Base-by-base conservation (phyloP, 2,113 vertebrate species). In the Ceyx melanurus region DNA sequence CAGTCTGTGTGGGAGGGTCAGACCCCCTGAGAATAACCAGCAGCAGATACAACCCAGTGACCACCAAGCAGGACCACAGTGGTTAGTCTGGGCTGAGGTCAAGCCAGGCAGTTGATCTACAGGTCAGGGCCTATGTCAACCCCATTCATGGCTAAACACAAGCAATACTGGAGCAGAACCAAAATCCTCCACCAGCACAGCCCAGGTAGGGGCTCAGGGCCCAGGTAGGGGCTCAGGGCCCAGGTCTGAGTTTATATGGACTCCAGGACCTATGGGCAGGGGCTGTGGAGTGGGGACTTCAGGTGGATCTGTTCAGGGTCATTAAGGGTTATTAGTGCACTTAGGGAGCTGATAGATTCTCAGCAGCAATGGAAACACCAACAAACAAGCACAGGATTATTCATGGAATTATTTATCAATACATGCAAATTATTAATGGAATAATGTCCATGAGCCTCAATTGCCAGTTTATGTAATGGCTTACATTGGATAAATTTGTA, bases 201-300 rank as follows among this genome's bases (percentile, higher is more conserved):
- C 11, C 9, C 15, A 43, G 3, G 7, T 0, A 9, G 5, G 1
- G 8, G 0, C 10, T 60, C 9, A 12, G 11, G 1, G 2, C 3
- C 23, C n/a, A 61, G 42, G 46, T 42, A 9, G 5, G 1, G 8
- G 0, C 10, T 60, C 9, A 12, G 11, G 1, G 2, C 3, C 23
- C n/a, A 61, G 42, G 46, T 42, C 77, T 43, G 51, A 64, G 22
- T 15, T 64, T 37, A 7, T 71, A 3, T 22, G 43, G 42, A 31
- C 35, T 58, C 7, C 43, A 43, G 35, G 46, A 64, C 29, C 43
- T 33, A 48, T 9, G 13, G 33, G 29, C 42, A 68, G 56, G 12
- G 26, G 26, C 26, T 83, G 51, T 53, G 25, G n/a, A 0, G 2
- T 50, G 22, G 11, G 81, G 37, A 15, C 37, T 37, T 53, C 48